Evolutionary conservation across 2,888 invertebrate genomes (phyloP), one percentile per base, ranked within the genome.

Genomic region (Metopia argyrocephala): DNA sequence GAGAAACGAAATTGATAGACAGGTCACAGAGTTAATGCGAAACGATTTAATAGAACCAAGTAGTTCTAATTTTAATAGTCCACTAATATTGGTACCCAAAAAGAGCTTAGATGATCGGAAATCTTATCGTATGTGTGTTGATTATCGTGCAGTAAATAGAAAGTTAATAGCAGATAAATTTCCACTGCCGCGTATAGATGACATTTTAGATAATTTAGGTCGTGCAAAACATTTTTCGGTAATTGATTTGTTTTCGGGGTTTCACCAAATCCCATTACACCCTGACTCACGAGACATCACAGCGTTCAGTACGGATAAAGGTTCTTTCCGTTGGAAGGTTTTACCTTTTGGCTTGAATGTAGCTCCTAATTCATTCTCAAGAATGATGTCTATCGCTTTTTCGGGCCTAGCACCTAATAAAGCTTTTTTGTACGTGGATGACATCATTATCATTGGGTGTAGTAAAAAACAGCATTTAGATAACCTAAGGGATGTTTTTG

Each of bases 371-470:
- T 84, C 83, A 59, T 86, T 86, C 66, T 78, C 79, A 52, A 20
- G 85, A 66, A 85, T 86, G 84, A 85, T 86, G 86, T 73, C 82
- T 2, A 79, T 85, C 4, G 83, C 85, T 18, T 84, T 86, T 73
- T 71, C 84, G 9, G 83, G 83, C 7, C 52, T 73, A 45, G n/a
- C 62, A 12, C 52, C 56, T 18, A 62, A 73, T 23, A 45, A 54
- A 9, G 57, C 57, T 52, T 65, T 74, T 68, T 69, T 85, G 20
- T 84, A 84, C 59, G 83, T 85, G 66, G 85, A 85, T 70, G 84
- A 85, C 64, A 56, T 85, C n/a, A 83, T 85, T 20, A 20, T 74
- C 46, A 57, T 64, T 12, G 66, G 66, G 3, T 59, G 66, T 48
- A 75, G 75, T 50, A 52, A 57, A 56, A n/a, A 48, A 48, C 79